These are phyloP conservation scores for Ectemnius continuus DNA, from an alignment of 2,888 invertebrate species.

Conservation along the genomic window DNA sequence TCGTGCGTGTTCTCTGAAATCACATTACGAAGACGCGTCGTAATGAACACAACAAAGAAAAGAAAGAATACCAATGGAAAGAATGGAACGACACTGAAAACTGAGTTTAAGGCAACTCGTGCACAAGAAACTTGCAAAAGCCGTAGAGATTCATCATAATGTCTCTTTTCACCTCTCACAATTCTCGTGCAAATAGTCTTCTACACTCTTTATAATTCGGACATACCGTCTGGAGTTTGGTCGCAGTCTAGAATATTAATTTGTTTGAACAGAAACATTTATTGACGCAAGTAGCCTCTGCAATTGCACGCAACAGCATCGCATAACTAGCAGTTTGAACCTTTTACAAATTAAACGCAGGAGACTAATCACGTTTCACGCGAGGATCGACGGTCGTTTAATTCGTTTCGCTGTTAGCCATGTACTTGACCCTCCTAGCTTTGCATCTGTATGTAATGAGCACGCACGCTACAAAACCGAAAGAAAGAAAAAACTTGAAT, in stretches of 20 bases:
- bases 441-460: conserved; percentile 7
- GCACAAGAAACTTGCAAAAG: conserved; percentile 7
- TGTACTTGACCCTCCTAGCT: not conserved
- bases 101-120: not conserved
- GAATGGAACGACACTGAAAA: not conserved
- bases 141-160: not conserved
- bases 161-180: not conserved
- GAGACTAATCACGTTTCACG: conserved; percentile 32
- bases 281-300: conserved; percentile 53
- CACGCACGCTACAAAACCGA: conserved; percentile 46
- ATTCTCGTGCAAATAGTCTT: not conserved
- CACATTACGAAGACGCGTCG: not conserved
- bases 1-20: no score
- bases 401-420: not conserved
- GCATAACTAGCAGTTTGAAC: conserved; percentile 40
- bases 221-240: conserved; percentile 34
- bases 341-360: conserved; percentile 52
- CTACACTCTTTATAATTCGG: conserved; percentile 9
- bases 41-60: not conserved
- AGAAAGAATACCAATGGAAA: not conserved
- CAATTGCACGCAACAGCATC: conserved; percentile 25
- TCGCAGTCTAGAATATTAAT: conserved; percentile 31
- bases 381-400: conserved; percentile 17
- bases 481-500: conserved; percentile 57
- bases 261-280: conserved; percentile 43